phyloP scores from a whole-genome alignment of 1,140 invertebrate genomes.

The Drosophila rhopaloa region DNA sequence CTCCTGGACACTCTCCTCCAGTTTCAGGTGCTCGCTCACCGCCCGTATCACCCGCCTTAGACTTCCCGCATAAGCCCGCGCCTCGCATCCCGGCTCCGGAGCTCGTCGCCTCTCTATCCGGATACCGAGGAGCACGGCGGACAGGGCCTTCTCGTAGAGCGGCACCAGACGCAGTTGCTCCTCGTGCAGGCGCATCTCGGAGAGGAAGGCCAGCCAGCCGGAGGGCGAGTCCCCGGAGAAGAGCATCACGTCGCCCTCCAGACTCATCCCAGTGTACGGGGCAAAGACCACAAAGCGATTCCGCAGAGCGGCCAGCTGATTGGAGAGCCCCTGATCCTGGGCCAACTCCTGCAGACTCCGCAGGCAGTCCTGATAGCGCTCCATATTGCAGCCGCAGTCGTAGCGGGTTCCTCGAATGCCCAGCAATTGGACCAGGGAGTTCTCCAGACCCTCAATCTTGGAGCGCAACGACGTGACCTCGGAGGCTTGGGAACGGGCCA shows the following conservation, averaged over 20 bases:
- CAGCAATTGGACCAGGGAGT: conserved; percentile 85
- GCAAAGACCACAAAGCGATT: conserved; percentile 92
- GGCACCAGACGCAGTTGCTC: conserved; percentile 89
- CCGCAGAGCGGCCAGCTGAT: conserved; percentile 88
- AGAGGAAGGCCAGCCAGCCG: conserved; percentile 94
- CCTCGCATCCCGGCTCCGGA: conserved; percentile 91
- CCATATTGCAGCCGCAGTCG: conserved; percentile 94
- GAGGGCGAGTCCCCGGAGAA: conserved; percentile 94
- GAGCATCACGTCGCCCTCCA: conserved; percentile 93
- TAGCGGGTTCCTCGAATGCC: conserved; percentile 87
- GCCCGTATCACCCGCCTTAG: conserved; percentile 91
- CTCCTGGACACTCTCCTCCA: conserved; percentile 77
- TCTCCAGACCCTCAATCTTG: conserved; percentile 87
- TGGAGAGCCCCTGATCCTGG: conserved; percentile 87
- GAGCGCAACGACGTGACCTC: conserved; percentile 87
- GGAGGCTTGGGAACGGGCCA: conserved; percentile 11
- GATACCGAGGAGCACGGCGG: conserved; percentile 91
- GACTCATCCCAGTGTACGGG: conserved; percentile 93
- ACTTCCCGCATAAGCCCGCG: conserved; percentile 91
- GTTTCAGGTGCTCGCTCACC: conserved; percentile 91
- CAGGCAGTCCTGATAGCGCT: conserved; percentile 92
- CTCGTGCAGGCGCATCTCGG: conserved; percentile 91
- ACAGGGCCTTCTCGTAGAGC: conserved; percentile 92
- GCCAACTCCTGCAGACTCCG: conserved; percentile 86
- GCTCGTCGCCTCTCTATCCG: conserved; percentile 94